These are phyloP conservation scores for Drosophila greeni DNA, from an alignment of 2,888 invertebrate genomes.

Conservation along the genomic window DNA sequence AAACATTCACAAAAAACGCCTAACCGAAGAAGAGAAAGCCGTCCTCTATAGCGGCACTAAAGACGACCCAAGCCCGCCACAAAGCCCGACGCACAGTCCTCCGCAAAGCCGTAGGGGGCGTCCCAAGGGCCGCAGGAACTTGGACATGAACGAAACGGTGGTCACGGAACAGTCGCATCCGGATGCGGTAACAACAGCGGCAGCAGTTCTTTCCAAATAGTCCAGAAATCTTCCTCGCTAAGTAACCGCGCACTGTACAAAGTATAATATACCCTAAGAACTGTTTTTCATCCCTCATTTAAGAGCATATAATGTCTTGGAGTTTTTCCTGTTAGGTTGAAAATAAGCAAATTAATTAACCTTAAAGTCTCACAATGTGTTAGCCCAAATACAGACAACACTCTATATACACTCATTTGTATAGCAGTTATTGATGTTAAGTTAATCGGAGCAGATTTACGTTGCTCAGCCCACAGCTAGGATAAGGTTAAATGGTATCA, in stretches of 20 bases:
- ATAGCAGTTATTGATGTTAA: background rate
- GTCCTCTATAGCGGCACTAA: constrained; percentile 50
- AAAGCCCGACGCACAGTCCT: constrained; percentile 34
- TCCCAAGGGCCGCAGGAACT: constrained; percentile 35
- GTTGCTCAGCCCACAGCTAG: constrained; percentile 2
- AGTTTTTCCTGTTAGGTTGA: constrained; percentile 19
- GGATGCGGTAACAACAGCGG: background rate
- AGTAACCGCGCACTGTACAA: constrained; percentile 29
- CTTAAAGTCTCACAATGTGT: constrained; percentile 2
- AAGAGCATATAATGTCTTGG: constrained; percentile 25
- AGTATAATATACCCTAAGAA: constrained; percentile 20
- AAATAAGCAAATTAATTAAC: constrained; percentile 10
- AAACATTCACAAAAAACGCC: constrained; percentile 51
- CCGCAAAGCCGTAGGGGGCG: constrained; percentile 35
- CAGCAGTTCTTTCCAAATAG: constrained; percentile 21
- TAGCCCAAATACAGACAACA: constrained; percentile 2
- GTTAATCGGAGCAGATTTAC: background rate
- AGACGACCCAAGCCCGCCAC: constrained; percentile 3
- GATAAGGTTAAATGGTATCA: background rate
- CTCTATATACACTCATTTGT: background rate
- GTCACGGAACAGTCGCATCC: background rate
- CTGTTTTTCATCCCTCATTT: constrained; percentile 14
- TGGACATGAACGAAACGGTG: constrained; percentile 17
- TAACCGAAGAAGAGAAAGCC: constrained; percentile 58
- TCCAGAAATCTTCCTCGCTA: constrained; percentile 4